A percentile compares a stretch with the other conserved stretches of the same genome.
These are phyloP conservation scores for Antheraea pernyi DNA, from an alignment of 1,140 invertebrate species.

Conservation along the genomic window DNA sequence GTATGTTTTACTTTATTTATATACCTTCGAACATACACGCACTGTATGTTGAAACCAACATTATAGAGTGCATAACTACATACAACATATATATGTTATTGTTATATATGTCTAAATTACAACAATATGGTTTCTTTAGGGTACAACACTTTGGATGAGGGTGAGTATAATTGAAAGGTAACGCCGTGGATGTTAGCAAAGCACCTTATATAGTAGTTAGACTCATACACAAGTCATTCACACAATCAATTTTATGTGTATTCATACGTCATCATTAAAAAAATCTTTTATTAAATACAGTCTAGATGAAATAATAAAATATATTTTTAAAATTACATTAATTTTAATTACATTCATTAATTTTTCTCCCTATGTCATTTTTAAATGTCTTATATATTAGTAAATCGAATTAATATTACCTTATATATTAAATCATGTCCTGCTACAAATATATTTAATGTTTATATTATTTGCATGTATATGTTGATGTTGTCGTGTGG, in stretches of 20 bases:
- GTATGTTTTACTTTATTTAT: too few relatives aligned
- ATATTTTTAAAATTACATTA: not conserved
- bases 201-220: constrained; percentile 13
- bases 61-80: not conserved
- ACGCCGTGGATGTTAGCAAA: constrained; percentile 30
- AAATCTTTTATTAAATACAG: not conserved
- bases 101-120: not conserved
- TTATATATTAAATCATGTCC: too few relatives aligned
- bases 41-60: too few relatives aligned
- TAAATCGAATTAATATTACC: too few relatives aligned
- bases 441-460: too few relatives aligned
- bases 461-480: not conserved
- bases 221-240: constrained; percentile 6
- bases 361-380: too few relatives aligned
- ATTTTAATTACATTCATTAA: not conserved
- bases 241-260: not conserved
- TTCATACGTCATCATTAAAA: not conserved
- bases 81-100: not conserved
- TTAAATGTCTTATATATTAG: too few relatives aligned
- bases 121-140: constrained; percentile 53
- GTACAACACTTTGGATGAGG: constrained; percentile 59
- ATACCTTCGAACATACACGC: too few relatives aligned
- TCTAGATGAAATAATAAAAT: not conserved
- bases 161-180: constrained; percentile 52
- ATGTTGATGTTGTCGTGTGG: constrained; percentile 10